These are phyloP conservation scores for Orchestia grillus DNA, from an alignment of 1,140 invertebrate species.

Conservation along the genomic window DNA sequence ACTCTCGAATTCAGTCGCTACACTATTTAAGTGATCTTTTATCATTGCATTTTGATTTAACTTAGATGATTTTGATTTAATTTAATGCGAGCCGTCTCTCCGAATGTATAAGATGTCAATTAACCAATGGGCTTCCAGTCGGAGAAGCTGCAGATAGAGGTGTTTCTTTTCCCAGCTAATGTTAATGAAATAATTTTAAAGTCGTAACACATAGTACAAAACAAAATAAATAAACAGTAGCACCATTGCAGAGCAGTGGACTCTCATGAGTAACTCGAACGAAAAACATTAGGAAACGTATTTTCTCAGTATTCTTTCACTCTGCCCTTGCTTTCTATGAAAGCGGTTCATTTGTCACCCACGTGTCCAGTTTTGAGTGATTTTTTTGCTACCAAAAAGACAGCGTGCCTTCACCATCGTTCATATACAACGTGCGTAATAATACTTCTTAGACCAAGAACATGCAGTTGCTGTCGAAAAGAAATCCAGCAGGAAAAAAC, in stretches of 20 bases:
- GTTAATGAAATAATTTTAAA: neutral
- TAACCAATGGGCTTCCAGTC: too few species aligned
- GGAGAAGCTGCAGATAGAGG: too few species aligned
- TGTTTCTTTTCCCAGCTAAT: too few species aligned
- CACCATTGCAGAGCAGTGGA: too few species aligned
- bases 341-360: neutral
- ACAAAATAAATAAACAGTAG: neutral
- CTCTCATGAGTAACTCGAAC: neutral
- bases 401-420: neutral
- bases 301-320: neutral
- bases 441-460: neutral
- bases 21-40: too few species aligned
- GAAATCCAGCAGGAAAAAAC: neutral
- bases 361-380: neutral
- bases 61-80: too few species aligned
- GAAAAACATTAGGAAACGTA: neutral
- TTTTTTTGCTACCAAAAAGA: neutral
- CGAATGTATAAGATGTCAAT: too few species aligned
- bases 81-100: too few species aligned
- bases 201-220: neutral
- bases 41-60: too few species aligned
- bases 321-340: neutral
- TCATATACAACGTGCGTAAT: neutral
- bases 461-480: neutral
- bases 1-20: too few species aligned